phyloP scores from a whole-genome alignment of 2,113 vertebrate species.

The Ondatra zibethicus region DNA sequence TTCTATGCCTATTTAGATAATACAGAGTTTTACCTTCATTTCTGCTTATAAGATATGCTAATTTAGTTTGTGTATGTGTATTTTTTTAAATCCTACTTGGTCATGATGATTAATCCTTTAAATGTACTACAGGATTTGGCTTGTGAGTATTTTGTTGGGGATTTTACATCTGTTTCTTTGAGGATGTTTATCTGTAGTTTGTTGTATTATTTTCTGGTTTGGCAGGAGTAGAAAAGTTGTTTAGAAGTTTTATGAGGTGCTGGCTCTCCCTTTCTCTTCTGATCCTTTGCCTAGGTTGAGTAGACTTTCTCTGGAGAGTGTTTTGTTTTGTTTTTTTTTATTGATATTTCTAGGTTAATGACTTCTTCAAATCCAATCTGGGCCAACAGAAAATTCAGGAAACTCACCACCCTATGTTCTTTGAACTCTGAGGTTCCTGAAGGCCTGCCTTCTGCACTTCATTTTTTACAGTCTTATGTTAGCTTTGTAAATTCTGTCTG shows the following conservation, averaged over 20 bases:
- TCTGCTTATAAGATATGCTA: background rate
- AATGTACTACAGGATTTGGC: background rate
- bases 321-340: background rate
- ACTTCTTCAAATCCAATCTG: background rate
- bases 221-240: background rate
- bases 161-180: background rate
- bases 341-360: background rate
- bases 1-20: background rate
- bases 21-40: background rate
- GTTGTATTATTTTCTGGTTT: background rate
- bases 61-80: background rate
- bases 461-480: background rate
- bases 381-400: background rate
- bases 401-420: background rate
- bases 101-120: background rate
- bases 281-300: background rate
- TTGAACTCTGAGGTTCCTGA: background rate
- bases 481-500: background rate
- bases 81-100: background rate
- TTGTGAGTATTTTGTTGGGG: background rate
- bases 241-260: background rate
- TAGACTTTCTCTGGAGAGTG: background rate
- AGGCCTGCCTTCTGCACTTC: background rate
- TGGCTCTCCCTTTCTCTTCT: background rate
- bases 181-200: background rate